Percentiles rank a stretch among this genome's conserved stretches.
Conservation (phyloP, 92 coral and sea anemone species). For the Phymanthus crucifer region DNA sequence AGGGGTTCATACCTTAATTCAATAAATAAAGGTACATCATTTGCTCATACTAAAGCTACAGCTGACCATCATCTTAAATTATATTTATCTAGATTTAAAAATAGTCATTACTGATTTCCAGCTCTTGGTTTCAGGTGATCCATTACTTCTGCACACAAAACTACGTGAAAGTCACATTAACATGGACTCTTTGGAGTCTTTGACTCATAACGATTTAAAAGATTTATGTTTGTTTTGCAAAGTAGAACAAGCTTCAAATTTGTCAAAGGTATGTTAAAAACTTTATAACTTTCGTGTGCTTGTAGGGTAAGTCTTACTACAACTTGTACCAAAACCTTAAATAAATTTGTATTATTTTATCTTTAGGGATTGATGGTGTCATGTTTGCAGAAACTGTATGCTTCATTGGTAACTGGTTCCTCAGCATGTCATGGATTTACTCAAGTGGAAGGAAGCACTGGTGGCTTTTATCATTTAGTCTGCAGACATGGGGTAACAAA, state of each 20-base stretch:
- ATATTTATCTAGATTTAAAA: not conserved
- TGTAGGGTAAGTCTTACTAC: not conserved
- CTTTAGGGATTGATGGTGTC: not conserved
- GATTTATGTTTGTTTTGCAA: not conserved
- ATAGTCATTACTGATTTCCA: not conserved
- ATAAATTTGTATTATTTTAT: not conserved
- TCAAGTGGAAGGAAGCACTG: slow-evolving; percentile 25
- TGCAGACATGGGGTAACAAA: slow-evolving; percentile 31
- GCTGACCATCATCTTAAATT: not conserved
- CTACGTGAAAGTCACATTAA: not conserved
- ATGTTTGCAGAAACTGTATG: not conserved
- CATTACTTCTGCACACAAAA: not conserved
- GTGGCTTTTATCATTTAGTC: slow-evolving; percentile 30
- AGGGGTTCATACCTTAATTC: not conserved
- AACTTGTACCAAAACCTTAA: no score
- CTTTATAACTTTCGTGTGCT: not conserved
- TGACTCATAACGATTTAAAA: not conserved
- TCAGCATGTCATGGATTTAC: slow-evolving; percentile 21
- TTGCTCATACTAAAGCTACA: not conserved
- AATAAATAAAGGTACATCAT: slow-evolving; percentile 2
- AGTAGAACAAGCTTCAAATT: not conserved
- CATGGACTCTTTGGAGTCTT: not conserved
- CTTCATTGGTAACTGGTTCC: not conserved
- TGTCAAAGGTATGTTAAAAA: not conserved
- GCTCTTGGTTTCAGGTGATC: not conserved